Percentiles rank a stretch among this genome's conserved stretches.
These are phyloP conservation scores for Amiota communis DNA, from an alignment of 2,888 invertebrate genomes.

Conservation along the genomic window DNA sequence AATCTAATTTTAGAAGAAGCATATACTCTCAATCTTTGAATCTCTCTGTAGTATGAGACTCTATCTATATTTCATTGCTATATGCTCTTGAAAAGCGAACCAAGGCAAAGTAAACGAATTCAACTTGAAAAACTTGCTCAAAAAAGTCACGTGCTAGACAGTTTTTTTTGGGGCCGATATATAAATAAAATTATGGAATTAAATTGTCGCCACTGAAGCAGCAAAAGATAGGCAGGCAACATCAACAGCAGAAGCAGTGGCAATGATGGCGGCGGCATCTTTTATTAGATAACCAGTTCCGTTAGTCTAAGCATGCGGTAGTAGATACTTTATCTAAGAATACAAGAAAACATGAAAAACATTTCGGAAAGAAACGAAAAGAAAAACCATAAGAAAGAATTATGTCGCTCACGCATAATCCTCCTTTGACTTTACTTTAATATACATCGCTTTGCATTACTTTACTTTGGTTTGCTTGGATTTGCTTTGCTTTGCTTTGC, in stretches of 20 bases:
- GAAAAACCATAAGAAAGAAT: background rate
- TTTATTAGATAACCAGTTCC: constrained; percentile 18
- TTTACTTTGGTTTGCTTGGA: no score
- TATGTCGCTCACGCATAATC: constrained; percentile 8
- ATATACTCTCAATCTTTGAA: no score
- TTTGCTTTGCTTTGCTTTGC: background rate
- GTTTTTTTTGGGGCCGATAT: background rate
- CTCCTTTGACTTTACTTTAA: background rate
- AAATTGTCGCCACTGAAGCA: background rate
- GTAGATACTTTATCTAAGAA: background rate
- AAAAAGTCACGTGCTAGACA: constrained; percentile 23
- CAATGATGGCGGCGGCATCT: background rate
- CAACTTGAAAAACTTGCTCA: constrained; percentile 15
- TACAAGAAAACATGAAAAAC: background rate
- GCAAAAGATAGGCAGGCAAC: no score
- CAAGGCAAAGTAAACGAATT: background rate
- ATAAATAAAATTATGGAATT: constrained; percentile 34
- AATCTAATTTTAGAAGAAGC: background rate
- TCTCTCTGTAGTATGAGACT: no score
- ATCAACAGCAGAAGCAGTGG: constrained; percentile 37
- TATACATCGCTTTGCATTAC: no score
- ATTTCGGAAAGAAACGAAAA: background rate
- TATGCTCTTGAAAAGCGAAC: constrained; percentile 21
- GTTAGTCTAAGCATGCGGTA: background rate
- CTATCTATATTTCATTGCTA: background rate